Conservation (phyloP, 2,113 vertebrate species). For the Coturnix japonica region DNA sequence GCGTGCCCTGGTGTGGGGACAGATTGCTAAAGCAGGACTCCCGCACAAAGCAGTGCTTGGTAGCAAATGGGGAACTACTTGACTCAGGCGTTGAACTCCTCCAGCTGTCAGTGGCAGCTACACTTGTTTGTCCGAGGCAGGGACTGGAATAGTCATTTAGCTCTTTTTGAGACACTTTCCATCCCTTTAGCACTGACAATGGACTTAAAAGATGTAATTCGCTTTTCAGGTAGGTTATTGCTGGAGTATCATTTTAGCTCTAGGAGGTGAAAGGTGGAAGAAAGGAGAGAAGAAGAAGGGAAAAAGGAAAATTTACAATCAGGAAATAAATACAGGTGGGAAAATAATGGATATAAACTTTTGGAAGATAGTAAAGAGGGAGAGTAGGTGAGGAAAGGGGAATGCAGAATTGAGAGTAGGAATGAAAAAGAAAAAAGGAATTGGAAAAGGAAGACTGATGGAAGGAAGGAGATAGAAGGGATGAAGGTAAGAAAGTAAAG, state of each 20-base stretch:
- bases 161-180: conserved; percentile 34
- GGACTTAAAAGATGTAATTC: conserved; percentile 44
- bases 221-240: conserved; percentile 25
- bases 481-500: neutral
- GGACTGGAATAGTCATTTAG: conserved; percentile 49
- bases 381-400: neutral
- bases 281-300: neutral
- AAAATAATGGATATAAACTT: conserved; percentile 8
- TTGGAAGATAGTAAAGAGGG: neutral
- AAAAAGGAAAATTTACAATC: neutral
- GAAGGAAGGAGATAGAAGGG: neutral
- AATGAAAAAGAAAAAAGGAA: neutral
- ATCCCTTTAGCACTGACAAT: conserved; percentile 2
- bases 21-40: conserved; percentile 24
- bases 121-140: conserved; percentile 41
- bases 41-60: neutral
- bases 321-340: conserved; percentile 1
- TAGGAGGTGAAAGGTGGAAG: neutral
- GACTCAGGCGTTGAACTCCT: conserved; percentile 31
- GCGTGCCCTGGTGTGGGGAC: neutral
- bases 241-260: conserved; percentile 30
- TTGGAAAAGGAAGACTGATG: neutral
- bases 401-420: neutral
- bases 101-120: conserved; percentile 38
- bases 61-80: conserved; percentile 35